Evolutionary conservation across 2,888 invertebrate genomes (phyloP).

Genomic region (Sminthurinus aureus): DNA sequence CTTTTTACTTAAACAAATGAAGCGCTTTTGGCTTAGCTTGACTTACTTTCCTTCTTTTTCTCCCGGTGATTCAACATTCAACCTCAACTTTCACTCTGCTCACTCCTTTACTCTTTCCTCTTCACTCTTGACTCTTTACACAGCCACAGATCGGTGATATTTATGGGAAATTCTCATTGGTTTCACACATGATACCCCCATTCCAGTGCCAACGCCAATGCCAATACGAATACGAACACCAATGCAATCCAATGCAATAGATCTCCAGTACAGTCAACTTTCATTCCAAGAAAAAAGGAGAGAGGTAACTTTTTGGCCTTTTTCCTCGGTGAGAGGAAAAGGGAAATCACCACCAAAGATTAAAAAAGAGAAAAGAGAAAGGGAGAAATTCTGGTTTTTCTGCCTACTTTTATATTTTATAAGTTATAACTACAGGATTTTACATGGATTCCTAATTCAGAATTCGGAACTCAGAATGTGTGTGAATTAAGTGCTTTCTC

Average conservation of each 20-base stretch:
- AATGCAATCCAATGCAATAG: not conserved
- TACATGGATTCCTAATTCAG: not conserved
- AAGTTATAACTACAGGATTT: not conserved
- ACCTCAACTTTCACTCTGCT: not conserved
- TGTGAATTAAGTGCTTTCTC: not conserved
- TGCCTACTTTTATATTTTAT: not conserved
- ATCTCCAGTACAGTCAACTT: not conserved
- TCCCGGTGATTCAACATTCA: too few relatives aligned
- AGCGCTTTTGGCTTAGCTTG: not conserved
- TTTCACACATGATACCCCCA: not conserved
- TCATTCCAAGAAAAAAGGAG: not conserved
- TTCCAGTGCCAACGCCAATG: not conserved
- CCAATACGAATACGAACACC: not conserved
- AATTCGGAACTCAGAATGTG: not conserved
- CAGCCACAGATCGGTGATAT: not conserved
- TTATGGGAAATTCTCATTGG: not conserved
- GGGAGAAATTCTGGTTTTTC: not conserved
- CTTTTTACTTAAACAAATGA: constrained; percentile 21
- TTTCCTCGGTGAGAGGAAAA: not conserved
- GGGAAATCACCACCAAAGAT: not conserved
- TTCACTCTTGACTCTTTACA: not conserved
- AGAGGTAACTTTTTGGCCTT: not conserved
- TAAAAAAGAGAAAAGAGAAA: not conserved
- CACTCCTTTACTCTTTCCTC: not conserved
- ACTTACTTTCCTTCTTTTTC: not conserved